phyloP scores from a whole-genome alignment of 2,113 vertebrate species.

The Theristicus caerulescens region DNA sequence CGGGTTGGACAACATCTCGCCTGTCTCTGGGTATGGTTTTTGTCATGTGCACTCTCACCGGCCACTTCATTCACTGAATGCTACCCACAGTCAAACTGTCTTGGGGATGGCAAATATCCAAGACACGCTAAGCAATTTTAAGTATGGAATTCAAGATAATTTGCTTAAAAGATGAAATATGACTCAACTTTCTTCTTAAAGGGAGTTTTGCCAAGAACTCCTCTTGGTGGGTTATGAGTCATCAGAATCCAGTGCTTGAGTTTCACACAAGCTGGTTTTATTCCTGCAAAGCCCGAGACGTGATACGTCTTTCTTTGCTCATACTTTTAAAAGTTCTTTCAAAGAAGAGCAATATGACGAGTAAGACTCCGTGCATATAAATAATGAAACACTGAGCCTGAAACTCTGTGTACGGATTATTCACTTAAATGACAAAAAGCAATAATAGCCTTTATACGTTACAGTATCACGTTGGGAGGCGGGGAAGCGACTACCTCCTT shows the following conservation, averaged over 20 bases:
- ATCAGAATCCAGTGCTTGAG: not conserved
- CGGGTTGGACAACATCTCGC: not conserved
- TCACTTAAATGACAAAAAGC: not conserved
- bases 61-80: accelerated
- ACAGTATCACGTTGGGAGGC: not conserved
- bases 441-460: not conserved
- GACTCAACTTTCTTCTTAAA: conserved; percentile 14
- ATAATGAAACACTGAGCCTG: not conserved
- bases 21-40: not conserved
- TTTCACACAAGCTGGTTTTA: not conserved
- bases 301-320: not conserved
- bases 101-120: not conserved
- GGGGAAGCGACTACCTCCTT: not conserved
- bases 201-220: not conserved
- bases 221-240: not conserved
- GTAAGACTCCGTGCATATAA: not conserved
- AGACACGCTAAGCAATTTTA: not conserved
- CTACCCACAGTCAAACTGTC: accelerated
- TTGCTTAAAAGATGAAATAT: conserved; percentile 30
- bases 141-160: conserved; percentile 7
- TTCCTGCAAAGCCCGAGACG: not conserved
- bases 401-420: not conserved
- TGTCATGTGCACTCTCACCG: not conserved
- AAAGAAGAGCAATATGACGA: not conserved
- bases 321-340: not conserved